Conservation (phyloP, 1,140 invertebrate genomes). For the Drosophila varians region DNA sequence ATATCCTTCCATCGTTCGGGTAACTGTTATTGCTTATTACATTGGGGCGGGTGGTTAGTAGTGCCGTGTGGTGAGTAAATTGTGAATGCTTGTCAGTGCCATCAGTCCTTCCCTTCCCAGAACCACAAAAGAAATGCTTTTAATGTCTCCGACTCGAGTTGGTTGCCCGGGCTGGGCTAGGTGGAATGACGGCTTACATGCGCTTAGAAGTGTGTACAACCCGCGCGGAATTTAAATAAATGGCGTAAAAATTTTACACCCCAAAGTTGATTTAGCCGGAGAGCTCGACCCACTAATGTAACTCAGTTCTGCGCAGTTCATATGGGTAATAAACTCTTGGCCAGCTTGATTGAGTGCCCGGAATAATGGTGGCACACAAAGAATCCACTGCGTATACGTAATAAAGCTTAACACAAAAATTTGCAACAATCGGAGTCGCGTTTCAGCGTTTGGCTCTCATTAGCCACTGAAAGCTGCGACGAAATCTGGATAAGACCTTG, state of each 20-base stretch:
- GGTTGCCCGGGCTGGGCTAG: background rate
- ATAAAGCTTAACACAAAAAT: conserved; percentile 10
- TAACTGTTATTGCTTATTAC: conserved; percentile 76
- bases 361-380: conserved; percentile 34
- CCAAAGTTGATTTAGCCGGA: conserved; percentile 25
- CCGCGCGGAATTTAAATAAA: conserved; percentile 71
- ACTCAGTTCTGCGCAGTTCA: conserved; percentile 34
- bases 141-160: conserved; percentile 48
- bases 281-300: conserved; percentile 13
- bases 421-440: conserved; percentile 1
- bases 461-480: conserved; percentile 21
- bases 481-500: conserved; percentile 43
- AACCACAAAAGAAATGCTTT: conserved; percentile 59
- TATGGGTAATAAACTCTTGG: conserved; percentile 59
- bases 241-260: conserved; percentile 62
- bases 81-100: conserved; percentile 43
- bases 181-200: conserved; percentile 44
- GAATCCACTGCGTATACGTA: conserved; percentile 16
- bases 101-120: conserved; percentile 26
- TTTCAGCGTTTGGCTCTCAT: conserved; percentile 21
- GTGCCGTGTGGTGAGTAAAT: conserved; percentile 50
- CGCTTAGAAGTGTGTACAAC: conserved; percentile 35
- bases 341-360: conserved; percentile 54
- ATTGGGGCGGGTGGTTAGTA: conserved; percentile 47
- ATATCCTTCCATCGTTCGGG: background rate